Conservation (phyloP, 1,140 invertebrate species). For the Patella vulgata region DNA sequence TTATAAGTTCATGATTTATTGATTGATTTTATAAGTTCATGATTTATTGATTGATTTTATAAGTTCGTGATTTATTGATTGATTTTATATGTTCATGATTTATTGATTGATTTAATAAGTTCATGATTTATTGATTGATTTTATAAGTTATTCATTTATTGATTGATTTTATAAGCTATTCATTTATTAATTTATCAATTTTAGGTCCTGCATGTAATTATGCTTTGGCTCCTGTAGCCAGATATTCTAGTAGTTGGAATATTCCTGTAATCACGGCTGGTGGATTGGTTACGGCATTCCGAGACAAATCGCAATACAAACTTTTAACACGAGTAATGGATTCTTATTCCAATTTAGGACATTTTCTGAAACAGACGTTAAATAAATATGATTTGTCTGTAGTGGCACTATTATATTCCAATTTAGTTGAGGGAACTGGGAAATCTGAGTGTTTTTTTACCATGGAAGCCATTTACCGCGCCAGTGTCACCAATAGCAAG, state of each 20-base stretch:
- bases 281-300: not conserved
- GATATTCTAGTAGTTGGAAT: not conserved
- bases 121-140: too few relatives aligned
- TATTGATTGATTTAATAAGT: too few relatives aligned
- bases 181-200: too few relatives aligned
- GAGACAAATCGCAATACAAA: not conserved
- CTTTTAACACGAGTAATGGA: not conserved
- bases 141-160: too few relatives aligned
- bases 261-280: conserved; percentile 4
- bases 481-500: not conserved
- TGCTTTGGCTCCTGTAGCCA: not conserved
- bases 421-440: conserved; percentile 8
- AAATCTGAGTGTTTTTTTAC: conserved; percentile 39
- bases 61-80: too few relatives aligned
- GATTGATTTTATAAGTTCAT: too few relatives aligned
- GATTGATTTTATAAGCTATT: too few relatives aligned
- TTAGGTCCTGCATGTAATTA: conserved; percentile 1
- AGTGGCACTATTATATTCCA: not conserved
- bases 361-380: not conserved
- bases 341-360: not conserved
- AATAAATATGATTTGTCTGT: not conserved
- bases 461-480: conserved; percentile 34
- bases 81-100: too few relatives aligned
- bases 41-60: too few relatives aligned
- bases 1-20: too few relatives aligned